Percentiles rank a stretch among this genome's conserved stretches.
Conservation (phyloP, 2,888 invertebrate species). For the Tanytarsus gracilentus region DNA sequence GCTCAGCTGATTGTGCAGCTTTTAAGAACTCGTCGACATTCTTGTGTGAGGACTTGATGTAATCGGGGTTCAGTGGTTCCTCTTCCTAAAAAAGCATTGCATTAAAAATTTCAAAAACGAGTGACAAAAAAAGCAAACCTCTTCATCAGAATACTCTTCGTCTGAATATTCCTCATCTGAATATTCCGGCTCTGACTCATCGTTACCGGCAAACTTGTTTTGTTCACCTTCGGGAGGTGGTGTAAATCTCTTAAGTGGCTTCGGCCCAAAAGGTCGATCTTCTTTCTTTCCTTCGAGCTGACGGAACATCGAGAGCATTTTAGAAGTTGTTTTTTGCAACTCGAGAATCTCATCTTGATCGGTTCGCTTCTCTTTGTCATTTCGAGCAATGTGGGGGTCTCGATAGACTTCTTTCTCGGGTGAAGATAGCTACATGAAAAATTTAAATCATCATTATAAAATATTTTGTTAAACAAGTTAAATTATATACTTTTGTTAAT, state of each 20-base stretch:
- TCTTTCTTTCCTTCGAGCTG: constrained; percentile 70
- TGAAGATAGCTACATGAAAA: constrained; percentile 34
- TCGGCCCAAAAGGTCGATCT: constrained; percentile 53
- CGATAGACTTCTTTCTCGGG: constrained; percentile 59
- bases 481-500: constrained; percentile 50
- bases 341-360: constrained; percentile 36
- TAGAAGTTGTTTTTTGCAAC: constrained; percentile 60
- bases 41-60: constrained; percentile 33
- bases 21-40: constrained; percentile 60
- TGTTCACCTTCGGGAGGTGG: constrained; percentile 68
- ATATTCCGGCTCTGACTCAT: constrained; percentile 42
- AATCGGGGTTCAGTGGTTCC: constrained; percentile 43
- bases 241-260: constrained; percentile 80
- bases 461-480: constrained; percentile 3
- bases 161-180: constrained; percentile 45
- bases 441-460: not conserved
- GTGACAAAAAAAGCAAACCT: constrained; percentile 25
- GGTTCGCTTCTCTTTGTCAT: constrained; percentile 39
- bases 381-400: constrained; percentile 62
- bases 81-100: constrained; percentile 37
- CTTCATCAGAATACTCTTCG: constrained; percentile 42
- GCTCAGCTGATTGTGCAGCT: constrained; percentile 67
- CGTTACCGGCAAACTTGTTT: constrained; percentile 36
- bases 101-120: not conserved
- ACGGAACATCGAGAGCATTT: constrained; percentile 81